A percentile compares a stretch with the other conserved stretches of the same genome.
phyloP scores from a whole-genome alignment of 2,113 vertebrate genomes.

The Bettongia penicillata region DNA sequence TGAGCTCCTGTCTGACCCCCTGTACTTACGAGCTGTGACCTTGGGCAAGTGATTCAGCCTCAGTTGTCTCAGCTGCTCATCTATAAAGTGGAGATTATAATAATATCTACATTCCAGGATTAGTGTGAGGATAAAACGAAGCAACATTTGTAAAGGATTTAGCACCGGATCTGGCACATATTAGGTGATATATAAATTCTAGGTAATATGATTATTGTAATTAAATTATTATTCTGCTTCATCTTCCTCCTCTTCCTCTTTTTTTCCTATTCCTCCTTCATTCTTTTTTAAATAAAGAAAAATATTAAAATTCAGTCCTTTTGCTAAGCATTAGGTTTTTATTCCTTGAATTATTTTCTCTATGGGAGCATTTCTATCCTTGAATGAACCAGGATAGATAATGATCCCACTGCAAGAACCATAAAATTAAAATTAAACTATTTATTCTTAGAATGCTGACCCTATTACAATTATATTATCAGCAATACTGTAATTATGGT shows the following conservation, averaged over 20 bases:
- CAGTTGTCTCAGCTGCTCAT: background rate
- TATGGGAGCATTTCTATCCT: constrained; percentile 29
- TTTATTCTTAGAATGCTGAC: background rate
- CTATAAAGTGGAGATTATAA: background rate
- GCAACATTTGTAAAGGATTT: background rate
- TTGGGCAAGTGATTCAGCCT: background rate
- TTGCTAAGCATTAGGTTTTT: constrained; percentile 21
- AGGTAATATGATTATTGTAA: background rate
- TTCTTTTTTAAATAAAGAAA: constrained; percentile 20
- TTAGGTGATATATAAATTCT: background rate
- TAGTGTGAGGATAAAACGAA: background rate
- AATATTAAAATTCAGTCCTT: constrained; percentile 29
- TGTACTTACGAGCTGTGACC: background rate
- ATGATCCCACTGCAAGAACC: background rate
- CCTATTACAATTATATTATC: constrained; percentile 25
- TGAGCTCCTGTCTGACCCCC: background rate
- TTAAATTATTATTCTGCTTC: background rate
- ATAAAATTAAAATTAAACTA: constrained; percentile 18
- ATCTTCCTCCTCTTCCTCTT: background rate
- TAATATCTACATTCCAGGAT: background rate
- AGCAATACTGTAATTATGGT: background rate
- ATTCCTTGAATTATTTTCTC: constrained; percentile 24
- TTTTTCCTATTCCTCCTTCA: background rate
- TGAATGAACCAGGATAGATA: constrained; percentile 10
- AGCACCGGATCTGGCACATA: background rate